Conservation (phyloP, 2,888 invertebrate species). For the Andrena praecox region DNA sequence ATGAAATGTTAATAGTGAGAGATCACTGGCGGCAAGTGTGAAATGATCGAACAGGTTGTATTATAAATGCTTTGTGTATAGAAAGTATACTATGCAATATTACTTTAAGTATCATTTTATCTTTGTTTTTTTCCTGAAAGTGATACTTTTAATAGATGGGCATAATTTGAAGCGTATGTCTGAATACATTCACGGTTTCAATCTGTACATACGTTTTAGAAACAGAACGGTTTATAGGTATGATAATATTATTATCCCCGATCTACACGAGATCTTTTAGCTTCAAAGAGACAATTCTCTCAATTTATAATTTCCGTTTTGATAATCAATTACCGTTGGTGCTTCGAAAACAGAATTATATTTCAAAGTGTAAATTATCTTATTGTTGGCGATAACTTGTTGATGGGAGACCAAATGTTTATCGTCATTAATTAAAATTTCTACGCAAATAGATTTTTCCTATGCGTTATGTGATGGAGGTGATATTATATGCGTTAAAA, state of each 20-base stretch:
- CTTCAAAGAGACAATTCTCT: slow-evolving; percentile 4
- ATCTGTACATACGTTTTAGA: slow-evolving; percentile 48
- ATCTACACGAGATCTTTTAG: slow-evolving; percentile 32
- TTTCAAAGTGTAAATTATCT: slow-evolving; percentile 46
- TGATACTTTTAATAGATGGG: slow-evolving; percentile 43
- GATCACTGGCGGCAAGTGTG: slow-evolving; percentile 26
- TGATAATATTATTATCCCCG: slow-evolving; percentile 23
- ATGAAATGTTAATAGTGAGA: slow-evolving; percentile 9
- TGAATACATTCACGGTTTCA: slow-evolving; percentile 16
- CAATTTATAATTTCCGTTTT: slow-evolving; percentile 16
- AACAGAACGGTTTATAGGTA: slow-evolving; percentile 25
- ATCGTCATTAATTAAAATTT: slow-evolving; percentile 42
- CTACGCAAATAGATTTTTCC: slow-evolving; percentile 36
- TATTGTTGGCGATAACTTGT: slow-evolving; percentile 31
- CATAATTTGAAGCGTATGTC: slow-evolving; percentile 37
- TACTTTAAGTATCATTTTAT: slow-evolving; percentile 38
- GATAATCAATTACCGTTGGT: slow-evolving; percentile 21
- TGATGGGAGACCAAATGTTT: slow-evolving; percentile 31
- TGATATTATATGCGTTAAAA: slow-evolving; percentile 39
- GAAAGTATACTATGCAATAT: slow-evolving; percentile 39
- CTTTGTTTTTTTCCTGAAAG: slow-evolving; percentile 21
- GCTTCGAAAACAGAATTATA: slow-evolving; percentile 30
- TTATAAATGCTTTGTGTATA: slow-evolving; percentile 54
- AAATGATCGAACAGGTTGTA: slow-evolving; percentile 42
- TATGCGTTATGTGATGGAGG: slow-evolving; percentile 33